Conservation (phyloP, 2,113 vertebrate species). For the Myiopsitta monachus region DNA sequence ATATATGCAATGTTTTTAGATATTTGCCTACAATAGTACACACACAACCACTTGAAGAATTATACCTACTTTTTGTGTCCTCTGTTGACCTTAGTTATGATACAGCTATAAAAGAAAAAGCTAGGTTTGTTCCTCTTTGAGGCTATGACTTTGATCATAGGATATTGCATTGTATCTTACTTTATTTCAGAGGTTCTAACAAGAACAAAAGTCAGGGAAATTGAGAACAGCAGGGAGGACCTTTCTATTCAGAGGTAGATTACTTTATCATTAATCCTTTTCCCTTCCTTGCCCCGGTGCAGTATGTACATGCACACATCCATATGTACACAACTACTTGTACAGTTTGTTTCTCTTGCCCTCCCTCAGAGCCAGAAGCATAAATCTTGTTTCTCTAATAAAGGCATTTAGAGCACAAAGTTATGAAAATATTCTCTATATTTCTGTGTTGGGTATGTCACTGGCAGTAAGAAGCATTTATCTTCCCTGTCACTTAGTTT, state of each 20-base stretch:
- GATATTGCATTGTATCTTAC: not conserved
- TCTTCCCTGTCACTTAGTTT: slow-evolving; percentile 74
- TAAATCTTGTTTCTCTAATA: slow-evolving; percentile 78
- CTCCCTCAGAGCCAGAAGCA: slow-evolving; percentile 51
- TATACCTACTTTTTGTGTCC: not conserved
- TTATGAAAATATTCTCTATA: slow-evolving; percentile 75
- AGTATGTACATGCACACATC: not conserved
- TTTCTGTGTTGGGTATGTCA: slow-evolving; percentile 72
- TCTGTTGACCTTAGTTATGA: not conserved
- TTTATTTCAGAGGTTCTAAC: not conserved
- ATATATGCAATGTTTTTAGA: not conserved
- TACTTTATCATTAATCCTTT: slow-evolving; percentile 48
- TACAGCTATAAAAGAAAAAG: not conserved
- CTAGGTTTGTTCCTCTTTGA: not conserved
- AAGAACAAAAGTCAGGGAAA: slow-evolving; percentile 35
- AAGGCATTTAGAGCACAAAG: slow-evolving; percentile 70
- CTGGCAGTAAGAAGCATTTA: slow-evolving; percentile 76
- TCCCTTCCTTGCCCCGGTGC: not conserved
- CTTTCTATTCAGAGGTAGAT: slow-evolving; percentile 22
- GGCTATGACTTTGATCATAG: not conserved
- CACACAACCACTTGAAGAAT: not conserved
- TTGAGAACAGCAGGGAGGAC: slow-evolving; percentile 1
- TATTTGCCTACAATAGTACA: not conserved
- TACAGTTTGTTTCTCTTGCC: slow-evolving; percentile 34
- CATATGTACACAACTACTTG: not conserved